Base-by-base conservation (phyloP, 2,797 vertebrate species). In the Decapterus maruadsi region DNA sequence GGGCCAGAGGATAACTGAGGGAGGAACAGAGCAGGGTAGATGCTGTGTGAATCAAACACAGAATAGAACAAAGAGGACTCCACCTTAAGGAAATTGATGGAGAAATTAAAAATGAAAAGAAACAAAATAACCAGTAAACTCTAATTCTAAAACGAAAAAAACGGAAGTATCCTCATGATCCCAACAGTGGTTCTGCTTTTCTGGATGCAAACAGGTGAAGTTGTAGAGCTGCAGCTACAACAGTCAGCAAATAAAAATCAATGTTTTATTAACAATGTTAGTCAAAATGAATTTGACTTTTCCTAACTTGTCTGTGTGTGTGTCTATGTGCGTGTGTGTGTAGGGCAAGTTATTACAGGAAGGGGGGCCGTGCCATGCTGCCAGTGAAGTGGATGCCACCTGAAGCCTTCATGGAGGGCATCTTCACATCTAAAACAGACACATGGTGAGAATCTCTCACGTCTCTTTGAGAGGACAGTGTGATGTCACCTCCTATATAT, bases 301-400 rank as follows among this genome's bases (percentile, higher is more conserved):
- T 45, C 19, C 16, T 31, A 31, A 8, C 8, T 19, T 70, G 42
- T 42, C 10, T 42, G 26, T 78, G 64, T 67, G 55, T 77, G 17
- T 55, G 65, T 82, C 51, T 82, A 56, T 77, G 38, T 72, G 26
- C 71, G 26, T 77, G 50, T 75, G 45, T 60, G 38, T 17, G 22
- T 86, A 99, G 98, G 93, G 98, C 98, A 0, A 99, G 98, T 88
- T 99, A 99, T 91, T 99, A 99, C 89, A 96, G 98, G 80, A 99
- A 99, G 95, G 98, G 98, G 4, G 98, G 98, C 0, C 97, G 98
- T 20, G 97, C 98, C 16, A 99, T 99, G 98, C 90, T 99, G 83
- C 98, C 98, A 0, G 98, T 99, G 54, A 99, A 99, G 71, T 99
- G 98, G 98, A 99, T 99, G 98, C 98, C 98, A 46, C 98, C 98